These are phyloP conservation scores for Cryptus armator DNA, from an alignment of 2,888 invertebrate genomes.

Conservation along the genomic window DNA sequence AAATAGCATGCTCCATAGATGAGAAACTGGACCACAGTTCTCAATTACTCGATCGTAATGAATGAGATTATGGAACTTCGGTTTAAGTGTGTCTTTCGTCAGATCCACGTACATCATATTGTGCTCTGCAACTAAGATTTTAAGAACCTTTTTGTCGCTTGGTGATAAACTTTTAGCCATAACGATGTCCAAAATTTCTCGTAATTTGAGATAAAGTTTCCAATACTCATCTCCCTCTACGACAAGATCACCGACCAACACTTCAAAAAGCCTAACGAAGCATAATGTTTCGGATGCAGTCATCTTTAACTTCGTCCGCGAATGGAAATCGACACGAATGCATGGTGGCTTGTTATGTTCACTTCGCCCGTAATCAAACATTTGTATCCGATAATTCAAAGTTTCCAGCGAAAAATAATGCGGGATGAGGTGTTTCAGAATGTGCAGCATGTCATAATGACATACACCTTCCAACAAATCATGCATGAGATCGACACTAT, in stretches of 20 bases:
- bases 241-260: slow-evolving; percentile 64
- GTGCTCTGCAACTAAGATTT: slow-evolving; percentile 47
- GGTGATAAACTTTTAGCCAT: slow-evolving; percentile 53
- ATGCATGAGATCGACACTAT: slow-evolving; percentile 68
- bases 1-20: slow-evolving; percentile 60
- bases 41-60: slow-evolving; percentile 58
- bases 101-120: slow-evolving; percentile 42
- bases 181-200: slow-evolving; percentile 63
- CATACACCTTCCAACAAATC: slow-evolving; percentile 63
- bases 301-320: not conserved
- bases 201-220: slow-evolving; percentile 62
- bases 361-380: slow-evolving; percentile 63
- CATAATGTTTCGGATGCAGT: slow-evolving; percentile 66
- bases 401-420: not conserved
- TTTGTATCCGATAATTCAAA: slow-evolving; percentile 63
- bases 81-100: slow-evolving; percentile 56
- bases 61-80: slow-evolving; percentile 64
- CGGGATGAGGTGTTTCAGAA: slow-evolving; percentile 56
- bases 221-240: slow-evolving; percentile 44
- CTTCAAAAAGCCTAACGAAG: slow-evolving; percentile 62
- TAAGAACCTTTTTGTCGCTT: slow-evolving; percentile 37
- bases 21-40: slow-evolving; percentile 54
- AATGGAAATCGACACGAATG: slow-evolving; percentile 12
- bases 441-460: slow-evolving; percentile 63
- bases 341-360: slow-evolving; percentile 63